Evolutionary conservation across 2,113 vertebrate genomes (phyloP).

Genomic region (Amphiprion ocellaris): DNA sequence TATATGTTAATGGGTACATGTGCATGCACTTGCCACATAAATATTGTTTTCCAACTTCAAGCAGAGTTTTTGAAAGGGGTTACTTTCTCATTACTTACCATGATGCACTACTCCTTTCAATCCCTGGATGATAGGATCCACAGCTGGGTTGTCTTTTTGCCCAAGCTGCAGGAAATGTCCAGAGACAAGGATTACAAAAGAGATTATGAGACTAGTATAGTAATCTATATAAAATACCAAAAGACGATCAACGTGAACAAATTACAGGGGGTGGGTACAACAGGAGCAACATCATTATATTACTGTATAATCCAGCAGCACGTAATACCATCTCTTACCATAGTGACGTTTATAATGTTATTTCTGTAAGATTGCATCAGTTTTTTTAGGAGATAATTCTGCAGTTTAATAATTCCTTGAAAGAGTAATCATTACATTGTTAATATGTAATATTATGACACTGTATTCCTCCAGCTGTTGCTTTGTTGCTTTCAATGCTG

Average conservation of each 20-base stretch:
- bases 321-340: constrained; percentile 9
- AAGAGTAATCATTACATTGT: no score
- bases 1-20: neutral
- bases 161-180: constrained; percentile 90
- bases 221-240: constrained; percentile 50
- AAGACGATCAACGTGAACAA: constrained; percentile 55
- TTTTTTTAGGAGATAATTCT: no score
- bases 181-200: constrained; percentile 74
- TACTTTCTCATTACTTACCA: constrained; percentile 86
- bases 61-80: constrained; percentile 1
- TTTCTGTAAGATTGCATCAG: neutral
- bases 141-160: constrained; percentile 94
- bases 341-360: neutral
- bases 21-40: neutral
- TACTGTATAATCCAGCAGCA: constrained; percentile 7
- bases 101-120: constrained; percentile 99
- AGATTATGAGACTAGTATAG: constrained; percentile 64
- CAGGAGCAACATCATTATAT: constrained; percentile 13
- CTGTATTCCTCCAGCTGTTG: neutral
- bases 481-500: no score
- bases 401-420: no score
- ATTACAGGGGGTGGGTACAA: constrained; percentile 1
- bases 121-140: constrained; percentile 97
- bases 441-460: no score
- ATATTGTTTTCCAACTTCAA: neutral